phyloP scores from a whole-genome alignment of 2,113 vertebrate species.

The Pangasianodon gigas region DNA sequence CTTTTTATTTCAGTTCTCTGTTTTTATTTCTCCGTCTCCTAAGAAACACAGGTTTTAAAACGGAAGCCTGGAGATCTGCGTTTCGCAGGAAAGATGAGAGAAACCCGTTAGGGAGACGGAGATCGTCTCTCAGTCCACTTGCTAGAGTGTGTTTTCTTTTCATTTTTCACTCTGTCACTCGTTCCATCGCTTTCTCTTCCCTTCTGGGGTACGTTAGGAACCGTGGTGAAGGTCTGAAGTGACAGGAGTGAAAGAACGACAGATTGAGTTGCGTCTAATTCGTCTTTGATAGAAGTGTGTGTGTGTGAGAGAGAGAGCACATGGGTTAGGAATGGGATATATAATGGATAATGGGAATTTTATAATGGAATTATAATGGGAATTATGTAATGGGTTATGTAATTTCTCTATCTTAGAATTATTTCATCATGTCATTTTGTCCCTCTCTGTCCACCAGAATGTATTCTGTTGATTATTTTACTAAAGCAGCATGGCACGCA shows the following conservation, averaged over 20 bases:
- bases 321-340: not conserved
- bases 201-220: constrained; percentile 41
- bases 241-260: constrained; percentile 47
- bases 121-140: constrained; percentile 43
- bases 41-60: constrained; percentile 88
- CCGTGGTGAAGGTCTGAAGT: constrained; percentile 19
- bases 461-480: not conserved
- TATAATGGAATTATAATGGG: too few relatives aligned
- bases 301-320: not conserved
- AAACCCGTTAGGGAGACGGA: not conserved
- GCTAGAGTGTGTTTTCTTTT: constrained; percentile 54
- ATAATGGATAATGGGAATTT: too few relatives aligned
- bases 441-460: not conserved
- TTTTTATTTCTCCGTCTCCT: constrained; percentile 80
- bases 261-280: constrained; percentile 49
- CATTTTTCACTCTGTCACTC: constrained; percentile 61
- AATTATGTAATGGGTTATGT: too few relatives aligned
- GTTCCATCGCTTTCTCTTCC: constrained; percentile 25
- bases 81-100: not conserved
- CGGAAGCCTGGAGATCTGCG: constrained; percentile 72
- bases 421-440: not conserved
- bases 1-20: not conserved
- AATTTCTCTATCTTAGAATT: not conserved
- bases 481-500: not conserved
- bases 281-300: not conserved